Conservation (phyloP, 2,797 vertebrate species). For the Hoplostethus mediterraneus region DNA sequence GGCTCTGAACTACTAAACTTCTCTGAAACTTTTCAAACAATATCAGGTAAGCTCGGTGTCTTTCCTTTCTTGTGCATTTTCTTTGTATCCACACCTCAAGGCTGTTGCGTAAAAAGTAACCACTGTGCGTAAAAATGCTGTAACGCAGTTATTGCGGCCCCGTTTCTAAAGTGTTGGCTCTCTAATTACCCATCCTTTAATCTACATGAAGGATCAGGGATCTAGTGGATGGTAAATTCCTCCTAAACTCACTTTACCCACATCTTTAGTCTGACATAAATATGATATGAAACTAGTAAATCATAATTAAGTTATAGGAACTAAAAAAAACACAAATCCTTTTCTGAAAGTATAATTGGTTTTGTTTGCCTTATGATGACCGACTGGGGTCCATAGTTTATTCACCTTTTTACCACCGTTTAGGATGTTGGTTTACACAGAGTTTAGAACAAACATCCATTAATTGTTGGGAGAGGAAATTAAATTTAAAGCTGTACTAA, state of each 20-base stretch:
- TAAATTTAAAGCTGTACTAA: background rate
- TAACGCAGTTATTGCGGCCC: background rate
- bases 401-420: too few relatives aligned
- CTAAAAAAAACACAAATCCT: too few relatives aligned
- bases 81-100: background rate
- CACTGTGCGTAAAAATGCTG: constrained; percentile 38
- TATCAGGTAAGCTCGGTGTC: constrained; percentile 82
- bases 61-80: background rate
- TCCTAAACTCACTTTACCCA: background rate
- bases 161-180: background rate
- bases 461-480: background rate
- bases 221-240: background rate
- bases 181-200: background rate
- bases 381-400: too few relatives aligned
- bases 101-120: constrained; percentile 12
- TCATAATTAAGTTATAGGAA: too few relatives aligned
- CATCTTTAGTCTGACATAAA: background rate
- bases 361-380: too few relatives aligned
- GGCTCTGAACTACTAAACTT: constrained; percentile 85
- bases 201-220: background rate
- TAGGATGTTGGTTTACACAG: too few relatives aligned
- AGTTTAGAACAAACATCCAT: background rate
- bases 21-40: constrained; percentile 87
- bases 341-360: too few relatives aligned
- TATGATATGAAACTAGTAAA: background rate